Conservation (phyloP, 2,113 vertebrate species). For the Eolophus roseicapilla region DNA sequence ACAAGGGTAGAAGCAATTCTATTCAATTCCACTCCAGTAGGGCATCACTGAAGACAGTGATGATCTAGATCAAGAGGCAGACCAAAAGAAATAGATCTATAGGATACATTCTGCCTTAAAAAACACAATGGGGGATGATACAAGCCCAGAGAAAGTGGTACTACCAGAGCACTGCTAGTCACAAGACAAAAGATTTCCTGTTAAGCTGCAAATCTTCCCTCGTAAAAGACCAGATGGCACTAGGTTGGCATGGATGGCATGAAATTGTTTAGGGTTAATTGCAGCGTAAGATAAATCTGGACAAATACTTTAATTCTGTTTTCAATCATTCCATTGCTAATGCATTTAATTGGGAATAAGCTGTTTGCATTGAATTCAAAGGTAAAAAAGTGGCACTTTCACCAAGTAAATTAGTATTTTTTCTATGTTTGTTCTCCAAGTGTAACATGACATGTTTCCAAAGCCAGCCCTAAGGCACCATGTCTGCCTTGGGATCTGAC, state of each 20-base stretch:
- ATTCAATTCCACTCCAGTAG: background rate
- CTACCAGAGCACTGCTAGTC: background rate
- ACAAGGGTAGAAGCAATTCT: background rate
- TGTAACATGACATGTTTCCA: background rate
- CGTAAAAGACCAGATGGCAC: background rate
- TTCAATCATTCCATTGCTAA: background rate
- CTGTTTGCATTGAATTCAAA: background rate
- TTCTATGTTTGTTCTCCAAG: background rate
- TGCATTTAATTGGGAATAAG: background rate
- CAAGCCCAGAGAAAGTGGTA: background rate
- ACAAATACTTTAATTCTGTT: background rate
- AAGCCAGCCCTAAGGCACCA: background rate
- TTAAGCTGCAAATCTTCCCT: background rate
- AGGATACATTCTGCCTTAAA: background rate
- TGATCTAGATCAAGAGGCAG: background rate
- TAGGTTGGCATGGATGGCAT: background rate
- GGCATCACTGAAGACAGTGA: background rate
- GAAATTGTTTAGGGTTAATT: background rate
- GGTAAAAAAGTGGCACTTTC: background rate
- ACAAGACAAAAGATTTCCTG: background rate
- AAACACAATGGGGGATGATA: background rate
- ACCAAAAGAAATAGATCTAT: background rate
- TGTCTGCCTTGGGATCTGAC: background rate
- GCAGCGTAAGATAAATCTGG: background rate
- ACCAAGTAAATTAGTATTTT: background rate